A percentile compares a stretch with the other conserved stretches of the same genome.
These are phyloP conservation scores for Pygoscelis adeliae DNA, from an alignment of 2,113 vertebrate genomes.

Conservation along the genomic window DNA sequence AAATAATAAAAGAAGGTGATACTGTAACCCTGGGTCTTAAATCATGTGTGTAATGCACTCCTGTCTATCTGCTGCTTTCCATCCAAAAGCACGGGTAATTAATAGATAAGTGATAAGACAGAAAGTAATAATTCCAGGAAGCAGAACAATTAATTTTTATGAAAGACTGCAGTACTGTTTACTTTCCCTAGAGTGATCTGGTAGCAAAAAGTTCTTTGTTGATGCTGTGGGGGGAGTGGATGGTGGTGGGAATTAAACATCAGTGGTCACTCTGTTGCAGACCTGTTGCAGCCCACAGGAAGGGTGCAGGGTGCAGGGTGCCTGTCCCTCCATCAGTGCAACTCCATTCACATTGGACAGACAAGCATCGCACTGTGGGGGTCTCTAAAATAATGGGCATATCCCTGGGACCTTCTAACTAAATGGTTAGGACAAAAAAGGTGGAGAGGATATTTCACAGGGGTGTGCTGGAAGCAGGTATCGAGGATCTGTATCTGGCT, in stretches of 20 bases:
- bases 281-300: neutral
- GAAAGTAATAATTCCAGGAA: slow-evolving; percentile 50
- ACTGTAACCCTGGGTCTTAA: neutral
- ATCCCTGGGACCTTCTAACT: neutral
- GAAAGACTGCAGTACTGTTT: neutral
- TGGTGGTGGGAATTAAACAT: neutral
- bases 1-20: slow-evolving; percentile 10
- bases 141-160: slow-evolving; percentile 4
- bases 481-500: rapidly evolving
- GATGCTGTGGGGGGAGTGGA: neutral
- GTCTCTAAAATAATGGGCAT: neutral
- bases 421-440: neutral
- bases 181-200: neutral
- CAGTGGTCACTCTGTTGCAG: neutral
- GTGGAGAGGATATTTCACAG: neutral
- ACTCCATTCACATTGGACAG: rapidly evolving
- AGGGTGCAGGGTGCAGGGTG: neutral
- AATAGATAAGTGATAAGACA: slow-evolving; percentile 19
- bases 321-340: neutral
- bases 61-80: slow-evolving; percentile 8
- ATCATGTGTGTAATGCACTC: neutral
- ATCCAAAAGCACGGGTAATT: slow-evolving; percentile 19
- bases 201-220: neutral
- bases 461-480: neutral
- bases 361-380: neutral